Percentiles rank a stretch among this genome's conserved stretches.
These are phyloP conservation scores for Pagetopsis macropterus DNA, from an alignment of 2,797 vertebrate species.

Conservation along the genomic window DNA sequence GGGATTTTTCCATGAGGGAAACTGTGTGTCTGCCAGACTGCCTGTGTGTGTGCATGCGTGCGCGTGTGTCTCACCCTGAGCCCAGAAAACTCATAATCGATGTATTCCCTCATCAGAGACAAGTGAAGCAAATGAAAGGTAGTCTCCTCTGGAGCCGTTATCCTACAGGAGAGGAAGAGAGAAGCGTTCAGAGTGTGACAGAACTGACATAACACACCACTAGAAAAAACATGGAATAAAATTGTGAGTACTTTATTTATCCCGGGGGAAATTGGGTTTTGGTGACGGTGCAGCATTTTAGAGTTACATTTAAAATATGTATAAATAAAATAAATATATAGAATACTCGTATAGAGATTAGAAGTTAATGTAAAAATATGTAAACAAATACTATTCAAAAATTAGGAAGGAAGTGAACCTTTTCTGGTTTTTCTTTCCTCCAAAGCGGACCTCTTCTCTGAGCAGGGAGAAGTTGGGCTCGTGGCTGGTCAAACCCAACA, in stretches of 20 bases:
- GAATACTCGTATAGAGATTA: too few relatives aligned
- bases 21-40: too few relatives aligned
- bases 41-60: neutral
- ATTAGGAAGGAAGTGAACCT: slow-evolving; percentile 73
- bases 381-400: too few relatives aligned
- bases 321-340: too few relatives aligned
- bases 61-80: slow-evolving; percentile 86
- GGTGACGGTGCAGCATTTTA: too few relatives aligned
- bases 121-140: slow-evolving; percentile 98
- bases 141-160: slow-evolving; percentile 96
- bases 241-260: too few relatives aligned
- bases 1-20: neutral
- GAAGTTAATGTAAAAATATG: too few relatives aligned
- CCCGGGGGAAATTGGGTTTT: too few relatives aligned
- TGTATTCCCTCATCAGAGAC: slow-evolving; percentile 98
- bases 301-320: too few relatives aligned
- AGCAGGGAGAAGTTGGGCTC: slow-evolving; percentile 97
- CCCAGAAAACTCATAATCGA: slow-evolving; percentile 96
- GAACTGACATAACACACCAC: neutral
- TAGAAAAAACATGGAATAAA: too few relatives aligned
- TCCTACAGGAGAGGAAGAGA: slow-evolving; percentile 79
- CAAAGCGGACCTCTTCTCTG: slow-evolving; percentile 98
- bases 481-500: slow-evolving; percentile 98
- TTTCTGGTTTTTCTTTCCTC: slow-evolving; percentile 95
- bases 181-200: neutral